These are phyloP conservation scores for Acholoe squamosa DNA, from an alignment of 2,888 invertebrate species.

Conservation along the genomic window DNA sequence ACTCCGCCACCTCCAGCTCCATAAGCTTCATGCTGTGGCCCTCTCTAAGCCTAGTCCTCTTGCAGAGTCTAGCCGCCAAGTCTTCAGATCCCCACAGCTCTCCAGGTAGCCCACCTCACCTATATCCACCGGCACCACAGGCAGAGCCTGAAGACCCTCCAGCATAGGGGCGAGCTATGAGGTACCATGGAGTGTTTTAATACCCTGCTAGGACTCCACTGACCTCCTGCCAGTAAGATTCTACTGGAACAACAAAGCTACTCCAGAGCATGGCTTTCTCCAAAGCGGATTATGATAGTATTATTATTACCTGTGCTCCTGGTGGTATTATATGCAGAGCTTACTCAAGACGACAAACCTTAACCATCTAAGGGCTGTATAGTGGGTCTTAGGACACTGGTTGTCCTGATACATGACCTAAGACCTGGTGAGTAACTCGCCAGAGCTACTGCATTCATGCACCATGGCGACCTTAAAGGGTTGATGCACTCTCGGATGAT, in stretches of 20 bases:
- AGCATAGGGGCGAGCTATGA: neutral
- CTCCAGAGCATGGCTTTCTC: neutral
- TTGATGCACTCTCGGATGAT: too few species aligned
- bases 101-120: neutral
- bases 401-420: too few species aligned
- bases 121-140: neutral
- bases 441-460: too few species aligned
- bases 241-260: constrained; percentile 28
- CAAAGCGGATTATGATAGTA: constrained; percentile 14
- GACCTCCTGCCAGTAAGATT: neutral
- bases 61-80: neutral
- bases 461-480: too few species aligned
- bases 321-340: neutral
- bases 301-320: neutral
- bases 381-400: too few species aligned
- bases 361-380: too few species aligned
- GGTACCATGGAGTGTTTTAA: neutral
- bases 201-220: neutral
- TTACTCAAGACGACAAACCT: constrained; percentile 17
- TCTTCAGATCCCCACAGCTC: neutral
- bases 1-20: too few species aligned
- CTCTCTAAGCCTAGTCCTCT: neutral
- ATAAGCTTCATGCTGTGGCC: too few species aligned
- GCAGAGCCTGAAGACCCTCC: neutral
- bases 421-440: too few species aligned